A percentile compares a stretch with the other conserved stretches of the same genome.
Evolutionary conservation across 2,113 vertebrate genomes (phyloP).

Genomic region (Neoarius graeffei): DNA sequence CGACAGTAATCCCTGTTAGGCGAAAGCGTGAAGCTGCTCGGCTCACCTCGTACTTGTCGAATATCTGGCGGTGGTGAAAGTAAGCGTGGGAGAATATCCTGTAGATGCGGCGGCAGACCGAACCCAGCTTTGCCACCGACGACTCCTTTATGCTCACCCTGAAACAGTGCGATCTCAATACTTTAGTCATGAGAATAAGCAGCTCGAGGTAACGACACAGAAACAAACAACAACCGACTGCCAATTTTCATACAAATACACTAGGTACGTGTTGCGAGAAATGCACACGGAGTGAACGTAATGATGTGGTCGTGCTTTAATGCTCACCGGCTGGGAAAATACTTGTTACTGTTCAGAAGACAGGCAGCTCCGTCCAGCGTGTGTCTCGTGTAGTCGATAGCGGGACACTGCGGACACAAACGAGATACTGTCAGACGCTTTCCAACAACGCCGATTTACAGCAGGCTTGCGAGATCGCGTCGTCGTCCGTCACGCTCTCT

Average conservation of each 20-base stretch:
- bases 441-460: background rate
- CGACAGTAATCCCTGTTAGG: background rate
- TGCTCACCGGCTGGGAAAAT: constrained; percentile 96
- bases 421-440: background rate
- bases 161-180: constrained; percentile 24
- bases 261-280: too few relatives aligned
- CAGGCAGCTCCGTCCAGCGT: constrained; percentile 98
- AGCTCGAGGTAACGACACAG: background rate
- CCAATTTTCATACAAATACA: background rate
- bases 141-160: constrained; percentile 99
- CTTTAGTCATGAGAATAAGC: background rate
- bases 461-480: background rate
- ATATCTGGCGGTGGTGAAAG: constrained; percentile 99
- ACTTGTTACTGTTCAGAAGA: constrained; percentile 99
- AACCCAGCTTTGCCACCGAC: constrained; percentile 98
- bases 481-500: background rate
- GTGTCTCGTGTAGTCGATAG: constrained; percentile 98
- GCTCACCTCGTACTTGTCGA: constrained; percentile 98
- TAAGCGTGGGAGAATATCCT: constrained; percentile 99
- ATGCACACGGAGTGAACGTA: background rate
- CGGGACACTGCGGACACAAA: constrained; percentile 83
- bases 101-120: constrained; percentile 97
- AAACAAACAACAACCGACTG: background rate
- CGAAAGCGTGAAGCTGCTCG: background rate
- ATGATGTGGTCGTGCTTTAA: background rate